phyloP scores from a whole-genome alignment of 2,113 vertebrate species.

The Hydropotes inermis region DNA sequence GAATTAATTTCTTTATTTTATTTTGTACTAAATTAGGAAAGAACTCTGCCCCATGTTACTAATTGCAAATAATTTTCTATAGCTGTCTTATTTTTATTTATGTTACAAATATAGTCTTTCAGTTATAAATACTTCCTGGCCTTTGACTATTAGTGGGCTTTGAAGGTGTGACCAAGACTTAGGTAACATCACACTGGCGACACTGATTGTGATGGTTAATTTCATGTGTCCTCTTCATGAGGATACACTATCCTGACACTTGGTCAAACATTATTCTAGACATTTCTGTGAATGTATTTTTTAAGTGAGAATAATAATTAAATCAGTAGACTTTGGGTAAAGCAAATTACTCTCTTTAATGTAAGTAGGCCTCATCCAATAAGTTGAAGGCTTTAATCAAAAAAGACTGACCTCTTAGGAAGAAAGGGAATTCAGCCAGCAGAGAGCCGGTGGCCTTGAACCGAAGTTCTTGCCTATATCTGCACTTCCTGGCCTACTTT shows the following conservation, averaged over 20 bases:
- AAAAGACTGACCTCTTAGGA: background rate
- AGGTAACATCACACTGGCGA: background rate
- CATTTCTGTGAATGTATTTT: background rate
- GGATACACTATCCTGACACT: background rate
- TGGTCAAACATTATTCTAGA: background rate
- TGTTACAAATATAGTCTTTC: background rate
- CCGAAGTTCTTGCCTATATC: background rate
- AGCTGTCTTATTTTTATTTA: slow-evolving; percentile 7
- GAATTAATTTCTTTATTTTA: background rate
- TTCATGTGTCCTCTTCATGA: background rate
- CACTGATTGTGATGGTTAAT: background rate
- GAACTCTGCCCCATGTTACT: background rate
- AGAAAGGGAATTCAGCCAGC: background rate
- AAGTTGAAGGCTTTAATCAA: background rate
- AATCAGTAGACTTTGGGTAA: background rate
- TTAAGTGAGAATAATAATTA: background rate
- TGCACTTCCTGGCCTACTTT: background rate
- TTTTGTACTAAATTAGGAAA: background rate
- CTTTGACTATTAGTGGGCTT: background rate
- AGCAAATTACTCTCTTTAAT: background rate
- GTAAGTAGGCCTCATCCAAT: background rate
- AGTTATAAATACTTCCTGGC: background rate
- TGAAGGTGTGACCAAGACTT: background rate
- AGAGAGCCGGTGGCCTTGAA: background rate
- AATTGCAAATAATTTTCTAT: background rate